Conservation (phyloP, 2,797 vertebrate species). For the Enteromius viviparus region DNA sequence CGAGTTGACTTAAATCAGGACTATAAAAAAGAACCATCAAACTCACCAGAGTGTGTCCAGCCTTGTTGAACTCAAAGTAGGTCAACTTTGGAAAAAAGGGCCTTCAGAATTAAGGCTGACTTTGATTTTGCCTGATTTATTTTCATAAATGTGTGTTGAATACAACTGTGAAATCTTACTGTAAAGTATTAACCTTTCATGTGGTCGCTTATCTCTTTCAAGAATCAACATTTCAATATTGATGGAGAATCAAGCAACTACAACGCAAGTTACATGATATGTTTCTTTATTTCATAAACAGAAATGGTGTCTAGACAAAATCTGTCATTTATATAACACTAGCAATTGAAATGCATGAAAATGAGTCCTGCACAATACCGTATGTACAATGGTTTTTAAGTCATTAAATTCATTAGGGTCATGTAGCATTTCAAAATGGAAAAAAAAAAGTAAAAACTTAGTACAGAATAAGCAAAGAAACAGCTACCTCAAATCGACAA, state of each 20-base stretch:
- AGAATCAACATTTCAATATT: neutral
- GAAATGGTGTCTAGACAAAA: conserved; percentile 99
- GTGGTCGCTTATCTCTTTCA: neutral
- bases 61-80: neutral
- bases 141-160: neutral
- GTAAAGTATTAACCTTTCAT: neutral
- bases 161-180: neutral
- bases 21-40: neutral
- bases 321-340: conserved; percentile 93
- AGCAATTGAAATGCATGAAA: conserved; percentile 98
- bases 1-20: neutral
- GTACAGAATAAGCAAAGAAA: conserved; percentile 97
- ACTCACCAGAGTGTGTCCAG: neutral
- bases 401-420: conserved; percentile 94
- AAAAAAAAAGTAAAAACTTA: conserved; percentile 91
- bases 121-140: conserved; percentile 2
- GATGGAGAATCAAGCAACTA: conserved; percentile 24
- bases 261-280: conserved; percentile 87
- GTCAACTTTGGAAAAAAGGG: neutral
- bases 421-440: conserved; percentile 85
- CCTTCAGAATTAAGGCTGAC: neutral
- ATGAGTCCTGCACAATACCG: conserved; percentile 92
- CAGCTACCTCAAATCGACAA: conserved; percentile 96
- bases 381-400: conserved; percentile 98
- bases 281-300: conserved; percentile 99